Evolutionary conservation across 2,888 invertebrate genomes (phyloP).

Genomic region (Dicycla oo): DNA sequence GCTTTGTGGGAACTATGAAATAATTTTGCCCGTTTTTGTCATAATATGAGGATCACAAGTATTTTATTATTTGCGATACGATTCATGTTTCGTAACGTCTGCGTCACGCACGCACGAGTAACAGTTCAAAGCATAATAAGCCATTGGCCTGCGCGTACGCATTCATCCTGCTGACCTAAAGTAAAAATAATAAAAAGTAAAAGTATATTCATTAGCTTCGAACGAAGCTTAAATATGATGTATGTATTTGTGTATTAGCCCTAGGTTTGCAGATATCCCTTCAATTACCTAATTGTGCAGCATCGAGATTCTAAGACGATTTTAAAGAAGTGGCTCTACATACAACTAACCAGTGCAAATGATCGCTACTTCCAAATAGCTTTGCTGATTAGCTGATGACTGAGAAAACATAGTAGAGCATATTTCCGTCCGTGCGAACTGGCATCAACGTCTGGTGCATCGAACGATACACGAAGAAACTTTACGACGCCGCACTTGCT

Average conservation of each 20-base stretch:
- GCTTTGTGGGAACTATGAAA: background rate
- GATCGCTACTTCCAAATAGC: background rate
- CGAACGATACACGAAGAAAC: conserved; percentile 91
- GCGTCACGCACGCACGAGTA: conserved; percentile 42
- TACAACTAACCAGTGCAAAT: background rate
- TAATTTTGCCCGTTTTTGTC: conserved; percentile 10
- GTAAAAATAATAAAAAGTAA: conserved; percentile 34
- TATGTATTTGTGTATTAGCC: background rate
- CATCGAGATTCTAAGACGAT: background rate
- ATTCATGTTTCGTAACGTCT: conserved; percentile 37
- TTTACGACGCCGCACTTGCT: conserved; percentile 90
- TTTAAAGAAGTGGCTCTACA: background rate
- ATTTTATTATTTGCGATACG: conserved; percentile 24
- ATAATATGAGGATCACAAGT: conserved; percentile 1
- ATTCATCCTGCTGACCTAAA: conserved; percentile 46
- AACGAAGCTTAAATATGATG: background rate
- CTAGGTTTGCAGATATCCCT: background rate
- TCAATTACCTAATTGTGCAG: background rate
- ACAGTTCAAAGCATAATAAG: conserved; percentile 31
- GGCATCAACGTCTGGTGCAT: conserved; percentile 90
- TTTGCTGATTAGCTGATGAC: conserved; percentile 21
- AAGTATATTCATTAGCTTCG: conserved; percentile 12
- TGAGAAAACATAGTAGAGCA: conserved; percentile 80
- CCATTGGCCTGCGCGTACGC: conserved; percentile 54
- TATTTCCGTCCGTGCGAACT: conserved; percentile 75